Evolutionary conservation across 2,113 vertebrate species (phyloP), one percentile per base, ranked within the genome.

Genomic region (Hystrix cristata): DNA sequence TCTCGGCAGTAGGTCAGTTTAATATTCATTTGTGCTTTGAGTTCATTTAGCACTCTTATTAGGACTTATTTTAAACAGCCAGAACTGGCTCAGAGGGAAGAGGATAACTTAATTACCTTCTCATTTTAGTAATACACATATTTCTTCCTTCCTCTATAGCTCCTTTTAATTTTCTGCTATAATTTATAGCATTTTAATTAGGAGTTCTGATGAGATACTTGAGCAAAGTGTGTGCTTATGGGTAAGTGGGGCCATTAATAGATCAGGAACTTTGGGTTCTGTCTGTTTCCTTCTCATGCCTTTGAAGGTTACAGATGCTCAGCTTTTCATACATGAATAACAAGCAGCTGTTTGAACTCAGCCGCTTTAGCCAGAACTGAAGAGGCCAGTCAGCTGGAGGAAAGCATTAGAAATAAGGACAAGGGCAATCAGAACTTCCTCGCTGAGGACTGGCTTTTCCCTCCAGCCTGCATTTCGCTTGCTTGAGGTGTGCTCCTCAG

Each of bases 141-240:
- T 97, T 97, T 97, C 91, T 95, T 97, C 90, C 96, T 97, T 96
- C 79, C 84, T 95, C 76, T 91, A 53, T 55, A 92, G 46, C 46
- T 84, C 71, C 95, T 91, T 96, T 98, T 96, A 96, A 98, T 97
- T 97, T 95, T 97, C 43, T 94, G 76, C 87, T 97, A 34, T 96
- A 94, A 98, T 97, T 97, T 95, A 97, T 97, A 94, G 94, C 90
- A 71, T 88, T 95, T 94, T 97, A 98, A 97, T 96, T 90, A 95
- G 93, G 81, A 84, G 65, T 83, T 91, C 83, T 94, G 94, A 90
- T 92, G 95, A 95, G 88, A 91, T 83, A 95, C 62, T 92, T 76
- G 76, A 95, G 84, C 51, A 29, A 88, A 94, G 72, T 72, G 25
- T 74, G 46, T 94, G 85, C 82, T 97, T 96, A 87, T 60, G 90